A percentile compares a stretch with the other conserved stretches of the same genome.
Evolutionary conservation across 2,113 vertebrate genomes (phyloP).

Genomic region (Hyaena hyaena): DNA sequence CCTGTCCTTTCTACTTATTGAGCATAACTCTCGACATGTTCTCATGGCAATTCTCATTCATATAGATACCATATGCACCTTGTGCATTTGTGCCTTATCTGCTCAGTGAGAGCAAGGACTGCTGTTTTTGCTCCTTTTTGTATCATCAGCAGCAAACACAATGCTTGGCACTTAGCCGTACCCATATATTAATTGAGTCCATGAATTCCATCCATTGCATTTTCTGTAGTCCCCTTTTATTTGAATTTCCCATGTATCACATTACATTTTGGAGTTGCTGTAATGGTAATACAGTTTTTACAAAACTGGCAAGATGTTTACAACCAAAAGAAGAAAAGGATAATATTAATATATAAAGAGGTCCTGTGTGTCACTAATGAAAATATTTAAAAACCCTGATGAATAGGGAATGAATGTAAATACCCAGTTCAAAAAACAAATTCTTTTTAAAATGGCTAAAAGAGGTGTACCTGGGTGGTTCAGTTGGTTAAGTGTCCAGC

Average conservation of each 20-base stretch:
- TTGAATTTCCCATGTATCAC: neutral
- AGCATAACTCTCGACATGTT: neutral
- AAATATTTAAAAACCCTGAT: neutral
- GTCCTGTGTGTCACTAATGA: neutral
- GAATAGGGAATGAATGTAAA: neutral
- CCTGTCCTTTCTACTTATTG: neutral
- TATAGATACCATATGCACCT: neutral
- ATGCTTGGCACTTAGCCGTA: neutral
- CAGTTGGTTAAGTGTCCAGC: too few relatives aligned
- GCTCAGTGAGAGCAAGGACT: neutral
- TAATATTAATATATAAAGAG: constrained; percentile 8
- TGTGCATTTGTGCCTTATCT: neutral
- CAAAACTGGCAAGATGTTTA: constrained; percentile 23
- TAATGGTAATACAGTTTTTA: neutral
- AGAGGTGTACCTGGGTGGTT: neutral
- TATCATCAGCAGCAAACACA: neutral
- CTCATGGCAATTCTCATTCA: neutral
- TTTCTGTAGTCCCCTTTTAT: neutral
- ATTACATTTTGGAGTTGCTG: constrained; percentile 19
- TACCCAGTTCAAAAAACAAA: neutral
- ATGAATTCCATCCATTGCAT: neutral
- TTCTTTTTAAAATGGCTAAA: neutral
- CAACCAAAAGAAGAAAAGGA: constrained; percentile 11
- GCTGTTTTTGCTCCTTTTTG: neutral
- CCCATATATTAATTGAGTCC: neutral